Evolutionary conservation across 2,797 vertebrate genomes (phyloP).

Genomic region (Macropus fuliginosus): DNA sequence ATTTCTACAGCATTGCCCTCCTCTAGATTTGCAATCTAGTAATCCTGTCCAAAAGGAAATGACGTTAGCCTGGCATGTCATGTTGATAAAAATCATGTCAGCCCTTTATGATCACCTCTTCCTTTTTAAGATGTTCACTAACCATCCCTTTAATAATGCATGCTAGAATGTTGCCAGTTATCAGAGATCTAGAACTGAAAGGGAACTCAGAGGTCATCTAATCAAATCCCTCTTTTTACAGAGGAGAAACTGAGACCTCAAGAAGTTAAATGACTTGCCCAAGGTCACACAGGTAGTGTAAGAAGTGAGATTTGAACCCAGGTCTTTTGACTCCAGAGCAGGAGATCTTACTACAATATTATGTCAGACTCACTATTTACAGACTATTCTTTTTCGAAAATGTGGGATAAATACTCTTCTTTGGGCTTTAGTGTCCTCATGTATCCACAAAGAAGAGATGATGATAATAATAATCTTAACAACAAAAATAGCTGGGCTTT

Average conservation of each 20-base stretch:
- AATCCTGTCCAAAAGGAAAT: not conserved
- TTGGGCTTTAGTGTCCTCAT: too few species aligned
- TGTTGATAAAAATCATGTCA: not conserved
- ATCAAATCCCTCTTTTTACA: not conserved
- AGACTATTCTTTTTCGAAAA: too few species aligned
- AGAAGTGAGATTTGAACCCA: not conserved
- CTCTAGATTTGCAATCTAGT: not conserved
- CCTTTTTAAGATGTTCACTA: not conserved
- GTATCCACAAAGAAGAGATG: too few species aligned
- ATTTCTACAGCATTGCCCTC: too few species aligned
- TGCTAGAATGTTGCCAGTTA: not conserved
- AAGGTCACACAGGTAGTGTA: too few species aligned
- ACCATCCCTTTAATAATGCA: not conserved
- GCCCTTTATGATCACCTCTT: too few species aligned
- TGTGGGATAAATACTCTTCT: too few species aligned
- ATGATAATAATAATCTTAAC: too few species aligned
- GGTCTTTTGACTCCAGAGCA: not conserved
- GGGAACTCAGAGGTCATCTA: not conserved
- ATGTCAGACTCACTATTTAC: not conserved
- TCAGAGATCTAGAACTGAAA: not conserved
- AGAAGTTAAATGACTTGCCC: not conserved
- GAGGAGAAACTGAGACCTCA: not conserved
- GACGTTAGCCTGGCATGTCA: not conserved
- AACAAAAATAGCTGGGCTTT: too few species aligned
- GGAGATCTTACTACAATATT: not conserved